These are phyloP conservation scores for Cheumatopsyche charites DNA, from an alignment of 1,140 invertebrate genomes.

Conservation along the genomic window DNA sequence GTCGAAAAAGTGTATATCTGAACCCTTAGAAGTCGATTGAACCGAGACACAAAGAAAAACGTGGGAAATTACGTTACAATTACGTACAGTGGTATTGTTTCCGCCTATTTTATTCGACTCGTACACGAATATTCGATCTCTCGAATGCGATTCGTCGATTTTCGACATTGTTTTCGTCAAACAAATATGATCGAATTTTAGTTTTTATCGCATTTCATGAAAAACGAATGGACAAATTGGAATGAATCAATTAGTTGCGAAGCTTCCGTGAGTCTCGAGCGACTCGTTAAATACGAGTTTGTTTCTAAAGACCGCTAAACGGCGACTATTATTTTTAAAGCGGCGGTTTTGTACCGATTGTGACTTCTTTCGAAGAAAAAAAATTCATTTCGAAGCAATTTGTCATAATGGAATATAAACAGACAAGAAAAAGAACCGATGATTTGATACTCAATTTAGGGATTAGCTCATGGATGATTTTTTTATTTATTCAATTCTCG, in stretches of 20 bases:
- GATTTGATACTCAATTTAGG: too few species aligned
- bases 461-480: too few species aligned
- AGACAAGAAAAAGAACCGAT: neutral
- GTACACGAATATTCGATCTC: constrained; percentile 7
- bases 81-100: constrained; percentile 20
- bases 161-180: constrained; percentile 3
- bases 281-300: constrained; percentile 3
- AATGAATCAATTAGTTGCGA: constrained; percentile 19
- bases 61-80: constrained; percentile 28
- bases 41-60: constrained; percentile 31
- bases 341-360: neutral
- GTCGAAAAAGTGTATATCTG: neutral
- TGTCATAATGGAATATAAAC: neutral
- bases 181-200: neutral
- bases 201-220: too few species aligned
- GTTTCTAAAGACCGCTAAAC: constrained; percentile 4
- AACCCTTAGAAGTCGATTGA: neutral
- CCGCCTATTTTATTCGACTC: constrained; percentile 12
- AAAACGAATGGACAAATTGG: neutral
- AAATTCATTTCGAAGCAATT: neutral
- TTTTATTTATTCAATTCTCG: too few species aligned
- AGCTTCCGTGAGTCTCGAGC: neutral
- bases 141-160: neutral
- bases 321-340: neutral
- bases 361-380: neutral